Evolutionary conservation across 2,797 vertebrate species (phyloP).

Genomic region (Ciconia nigra): DNA sequence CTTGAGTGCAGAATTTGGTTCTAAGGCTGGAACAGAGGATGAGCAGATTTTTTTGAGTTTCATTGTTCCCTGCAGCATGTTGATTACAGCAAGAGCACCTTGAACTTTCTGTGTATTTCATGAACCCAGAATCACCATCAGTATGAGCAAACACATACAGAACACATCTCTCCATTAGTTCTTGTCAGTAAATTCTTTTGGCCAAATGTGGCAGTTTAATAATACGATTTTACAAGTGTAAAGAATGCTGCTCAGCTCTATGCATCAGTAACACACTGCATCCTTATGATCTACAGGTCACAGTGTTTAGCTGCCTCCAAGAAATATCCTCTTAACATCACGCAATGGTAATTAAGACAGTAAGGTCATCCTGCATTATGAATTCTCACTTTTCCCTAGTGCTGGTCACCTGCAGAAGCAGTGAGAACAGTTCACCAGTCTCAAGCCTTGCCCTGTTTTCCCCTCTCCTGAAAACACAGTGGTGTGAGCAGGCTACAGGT

Average conservation of each 20-base stretch:
- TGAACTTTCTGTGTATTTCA: neutral
- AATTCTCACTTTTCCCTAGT: neutral
- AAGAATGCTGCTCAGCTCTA: neutral
- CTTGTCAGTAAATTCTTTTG: neutral
- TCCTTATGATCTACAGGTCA: neutral
- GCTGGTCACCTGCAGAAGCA: neutral
- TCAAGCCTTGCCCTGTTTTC: neutral
- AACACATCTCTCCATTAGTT: neutral
- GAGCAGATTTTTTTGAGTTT: neutral
- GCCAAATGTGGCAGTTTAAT: neutral
- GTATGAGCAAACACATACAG: neutral
- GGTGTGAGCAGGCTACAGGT: neutral
- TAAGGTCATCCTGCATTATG: neutral
- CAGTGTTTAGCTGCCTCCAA: neutral
- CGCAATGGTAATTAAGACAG: neutral
- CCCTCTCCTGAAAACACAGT: neutral
- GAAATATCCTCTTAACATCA: neutral
- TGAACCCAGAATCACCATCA: neutral
- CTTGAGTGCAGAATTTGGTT: neutral
- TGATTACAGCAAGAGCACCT: neutral
- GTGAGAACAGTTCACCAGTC: neutral
- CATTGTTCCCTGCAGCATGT: neutral
- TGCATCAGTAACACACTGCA: fast-evolving
- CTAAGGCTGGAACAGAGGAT: neutral
- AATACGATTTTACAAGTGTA: neutral